phyloP scores from a whole-genome alignment of 2,797 vertebrate species.

The Phrynocephalus forsythii region DNA sequence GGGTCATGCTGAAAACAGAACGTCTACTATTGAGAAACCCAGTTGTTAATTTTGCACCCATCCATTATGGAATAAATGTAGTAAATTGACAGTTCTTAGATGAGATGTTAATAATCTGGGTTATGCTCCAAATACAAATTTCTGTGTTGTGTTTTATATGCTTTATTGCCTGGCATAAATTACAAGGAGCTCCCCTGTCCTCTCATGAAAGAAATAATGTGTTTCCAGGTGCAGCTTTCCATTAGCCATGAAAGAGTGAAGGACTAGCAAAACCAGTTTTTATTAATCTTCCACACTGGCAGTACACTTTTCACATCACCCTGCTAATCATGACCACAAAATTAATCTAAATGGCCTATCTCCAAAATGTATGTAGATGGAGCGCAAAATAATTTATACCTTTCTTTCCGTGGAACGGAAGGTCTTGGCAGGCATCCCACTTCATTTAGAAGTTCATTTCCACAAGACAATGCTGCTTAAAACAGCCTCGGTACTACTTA shows the following conservation, averaged over 20 bases:
- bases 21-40: slow-evolving; percentile 4
- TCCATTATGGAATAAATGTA: slow-evolving; percentile 15
- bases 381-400: slow-evolving; percentile 62
- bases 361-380: slow-evolving; percentile 20
- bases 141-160: slow-evolving; percentile 33
- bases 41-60: slow-evolving; percentile 2
- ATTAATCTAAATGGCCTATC: slow-evolving; percentile 39
- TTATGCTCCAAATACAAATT: slow-evolving; percentile 21
- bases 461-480: slow-evolving; percentile 40
- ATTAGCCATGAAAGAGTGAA: slow-evolving; percentile 27
- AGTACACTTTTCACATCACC: slow-evolving; percentile 38
- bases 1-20: neutral
- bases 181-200: slow-evolving; percentile 15
- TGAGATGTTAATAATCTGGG: slow-evolving; percentile 14
- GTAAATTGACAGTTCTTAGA: slow-evolving; percentile 11
- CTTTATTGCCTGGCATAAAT: slow-evolving; percentile 40
- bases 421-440: slow-evolving; percentile 57
- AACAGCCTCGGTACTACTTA: slow-evolving; percentile 56
- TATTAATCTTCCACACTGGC: slow-evolving; percentile 44
- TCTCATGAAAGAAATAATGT: slow-evolving; percentile 16
- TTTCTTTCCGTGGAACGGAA: slow-evolving; percentile 60
- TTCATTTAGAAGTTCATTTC: slow-evolving; percentile 53
- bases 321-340: slow-evolving; percentile 48
- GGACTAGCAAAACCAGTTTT: slow-evolving; percentile 40
- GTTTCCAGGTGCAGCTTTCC: slow-evolving; percentile 30